Percentiles rank a stretch among this genome's conserved stretches.
These are phyloP conservation scores for Ophion obscuratus DNA, from an alignment of 2,888 invertebrate genomes.

Conservation along the genomic window DNA sequence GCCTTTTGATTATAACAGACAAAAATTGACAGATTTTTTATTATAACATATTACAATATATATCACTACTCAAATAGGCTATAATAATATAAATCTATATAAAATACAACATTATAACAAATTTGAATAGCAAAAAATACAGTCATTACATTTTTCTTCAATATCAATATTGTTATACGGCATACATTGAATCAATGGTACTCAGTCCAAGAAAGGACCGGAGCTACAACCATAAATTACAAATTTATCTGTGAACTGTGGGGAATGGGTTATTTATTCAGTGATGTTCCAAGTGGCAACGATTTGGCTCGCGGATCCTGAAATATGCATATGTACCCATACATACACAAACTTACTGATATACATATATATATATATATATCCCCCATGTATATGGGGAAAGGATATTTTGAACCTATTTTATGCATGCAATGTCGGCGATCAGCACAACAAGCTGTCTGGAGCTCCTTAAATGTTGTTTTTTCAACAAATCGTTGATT, in stretches of 20 bases:
- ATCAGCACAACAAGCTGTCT: too few relatives aligned
- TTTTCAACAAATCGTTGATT: too few relatives aligned
- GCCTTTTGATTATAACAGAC: too few relatives aligned
- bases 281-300: slow-evolving; percentile 53
- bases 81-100: neutral
- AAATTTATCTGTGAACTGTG: slow-evolving; percentile 48
- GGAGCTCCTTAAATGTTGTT: too few relatives aligned
- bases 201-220: neutral
- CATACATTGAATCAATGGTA: neutral
- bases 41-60: neutral
- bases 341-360: neutral
- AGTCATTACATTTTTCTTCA: neutral
- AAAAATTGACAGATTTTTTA: too few relatives aligned
- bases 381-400: neutral
- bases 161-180: neutral
- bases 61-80: neutral
- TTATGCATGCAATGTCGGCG: too few relatives aligned
- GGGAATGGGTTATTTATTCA: slow-evolving; percentile 56
- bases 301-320: slow-evolving; percentile 8
- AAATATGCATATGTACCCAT: slow-evolving; percentile 13
- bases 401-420: too few relatives aligned
- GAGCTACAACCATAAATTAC: slow-evolving; percentile 48
- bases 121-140: neutral
- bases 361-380: neutral
- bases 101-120: neutral